Evolutionary conservation across 2,113 vertebrate species (phyloP).

Genomic region (Ellobius talpinus): DNA sequence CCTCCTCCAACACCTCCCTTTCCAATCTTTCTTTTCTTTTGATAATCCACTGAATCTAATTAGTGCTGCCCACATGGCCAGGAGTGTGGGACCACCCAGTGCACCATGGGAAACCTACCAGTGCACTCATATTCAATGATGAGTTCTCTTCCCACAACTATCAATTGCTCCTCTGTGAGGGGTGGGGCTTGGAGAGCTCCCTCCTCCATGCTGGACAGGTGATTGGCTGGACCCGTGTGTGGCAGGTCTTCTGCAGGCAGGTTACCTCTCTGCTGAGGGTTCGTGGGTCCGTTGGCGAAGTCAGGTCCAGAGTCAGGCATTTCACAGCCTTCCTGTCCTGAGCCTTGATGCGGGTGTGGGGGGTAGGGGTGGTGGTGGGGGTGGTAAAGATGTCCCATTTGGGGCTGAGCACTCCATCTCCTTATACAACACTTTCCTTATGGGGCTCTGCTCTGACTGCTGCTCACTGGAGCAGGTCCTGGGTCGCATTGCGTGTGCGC

Average conservation of each 20-base stretch:
- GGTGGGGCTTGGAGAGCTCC: neutral
- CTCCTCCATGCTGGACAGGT: neutral
- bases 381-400: neutral
- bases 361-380: no score
- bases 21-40: neutral
- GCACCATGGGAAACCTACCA: neutral
- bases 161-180: neutral
- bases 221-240: no score
- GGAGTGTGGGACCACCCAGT: neutral
- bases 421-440: neutral
- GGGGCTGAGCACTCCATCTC: neutral
- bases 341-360: no score
- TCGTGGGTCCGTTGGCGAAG: accelerated
- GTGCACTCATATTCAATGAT: neutral
- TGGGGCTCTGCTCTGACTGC: neutral
- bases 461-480: neutral
- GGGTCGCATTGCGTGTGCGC: neutral
- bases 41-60: neutral
- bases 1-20: neutral
- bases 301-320: neutral
- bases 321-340: accelerated
- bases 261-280: neutral
- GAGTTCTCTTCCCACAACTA: neutral
- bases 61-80: neutral
- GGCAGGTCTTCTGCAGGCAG: neutral